Evolutionary conservation across 1,140 invertebrate species (phyloP).

Genomic region (Penaeus vannamei): DNA sequence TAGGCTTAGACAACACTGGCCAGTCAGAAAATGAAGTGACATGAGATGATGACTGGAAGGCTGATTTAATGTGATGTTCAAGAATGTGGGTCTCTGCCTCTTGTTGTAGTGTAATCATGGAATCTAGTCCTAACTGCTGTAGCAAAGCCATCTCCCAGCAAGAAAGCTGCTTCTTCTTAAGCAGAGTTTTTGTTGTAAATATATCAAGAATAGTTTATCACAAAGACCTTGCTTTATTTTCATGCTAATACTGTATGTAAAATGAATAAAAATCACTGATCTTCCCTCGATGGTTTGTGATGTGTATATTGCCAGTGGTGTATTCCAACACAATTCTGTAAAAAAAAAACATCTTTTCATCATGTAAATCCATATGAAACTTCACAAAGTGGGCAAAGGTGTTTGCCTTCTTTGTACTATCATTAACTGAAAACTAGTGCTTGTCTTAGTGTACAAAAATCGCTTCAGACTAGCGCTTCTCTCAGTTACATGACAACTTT

Average conservation of each 20-base stretch:
- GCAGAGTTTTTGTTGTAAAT: slow-evolving; percentile 52
- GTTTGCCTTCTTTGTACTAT: slow-evolving; percentile 23
- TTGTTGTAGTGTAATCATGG: slow-evolving; percentile 57
- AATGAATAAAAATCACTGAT: slow-evolving; percentile 1
- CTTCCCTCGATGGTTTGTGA: slow-evolving; percentile 53
- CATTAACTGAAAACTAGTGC: slow-evolving; percentile 9
- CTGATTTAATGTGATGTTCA: neutral
- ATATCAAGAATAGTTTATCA: slow-evolving; percentile 25
- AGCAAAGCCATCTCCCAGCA: slow-evolving; percentile 35
- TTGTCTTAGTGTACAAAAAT: slow-evolving; percentile 1
- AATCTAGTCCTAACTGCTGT: slow-evolving; percentile 61
- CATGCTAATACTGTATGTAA: neutral
- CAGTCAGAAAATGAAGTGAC: neutral
- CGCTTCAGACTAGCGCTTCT: slow-evolving; percentile 9
- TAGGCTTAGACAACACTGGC: neutral
- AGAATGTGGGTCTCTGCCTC: neutral
- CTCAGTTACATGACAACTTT: slow-evolving; percentile 13
- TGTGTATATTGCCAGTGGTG: slow-evolving; percentile 58
- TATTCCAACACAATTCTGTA: slow-evolving; percentile 42
- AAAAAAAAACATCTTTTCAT: slow-evolving; percentile 32
- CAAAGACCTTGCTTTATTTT: slow-evolving; percentile 33
- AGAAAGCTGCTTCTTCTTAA: slow-evolving; percentile 52
- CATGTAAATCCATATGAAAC: slow-evolving; percentile 37
- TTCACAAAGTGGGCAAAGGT: slow-evolving; percentile 37
- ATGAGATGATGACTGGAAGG: neutral